phyloP scores from a whole-genome alignment of 2,888 invertebrate species.

The Mechanitis messenoides region DNA sequence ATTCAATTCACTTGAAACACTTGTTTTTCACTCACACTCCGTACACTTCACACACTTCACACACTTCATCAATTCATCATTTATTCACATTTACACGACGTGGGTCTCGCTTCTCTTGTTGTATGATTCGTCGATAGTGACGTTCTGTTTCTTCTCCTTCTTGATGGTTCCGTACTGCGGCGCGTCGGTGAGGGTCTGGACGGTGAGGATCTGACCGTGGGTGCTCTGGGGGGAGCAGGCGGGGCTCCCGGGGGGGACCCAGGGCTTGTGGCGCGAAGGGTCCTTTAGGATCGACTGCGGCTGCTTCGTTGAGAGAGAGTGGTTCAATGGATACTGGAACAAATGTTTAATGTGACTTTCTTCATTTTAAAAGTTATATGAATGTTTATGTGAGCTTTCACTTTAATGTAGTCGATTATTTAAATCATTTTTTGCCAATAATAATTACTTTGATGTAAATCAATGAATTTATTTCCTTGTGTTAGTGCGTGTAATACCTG shows the following conservation, averaged over 20 bases:
- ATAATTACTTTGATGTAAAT: too few species aligned
- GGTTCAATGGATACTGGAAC: constrained; percentile 56
- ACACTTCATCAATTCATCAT: constrained; percentile 26
- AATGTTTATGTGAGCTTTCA: not conserved
- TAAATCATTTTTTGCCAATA: too few species aligned
- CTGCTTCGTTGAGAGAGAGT: constrained; percentile 68
- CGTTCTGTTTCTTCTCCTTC: constrained; percentile 73
- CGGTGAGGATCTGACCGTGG: constrained; percentile 75
- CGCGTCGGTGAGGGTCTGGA: constrained; percentile 74
- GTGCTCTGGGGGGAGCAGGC: constrained; percentile 59
- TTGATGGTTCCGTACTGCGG: constrained; percentile 74
- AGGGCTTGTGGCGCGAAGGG: constrained; percentile 78
- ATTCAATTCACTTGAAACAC: constrained; percentile 5
- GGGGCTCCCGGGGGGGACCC: constrained; percentile 70
- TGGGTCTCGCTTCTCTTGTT: constrained; percentile 65
- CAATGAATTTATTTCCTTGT: too few species aligned
- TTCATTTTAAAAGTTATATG: not conserved
- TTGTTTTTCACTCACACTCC: constrained; percentile 18
- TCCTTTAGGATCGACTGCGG: constrained; percentile 80
- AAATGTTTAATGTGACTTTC: not conserved
- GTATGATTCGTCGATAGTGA: constrained; percentile 68
- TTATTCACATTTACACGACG: constrained; percentile 46
- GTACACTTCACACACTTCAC: constrained; percentile 22
- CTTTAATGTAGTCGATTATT: not conserved
- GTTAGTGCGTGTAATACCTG: constrained; percentile 46